Conservation (phyloP, 2,888 invertebrate species). For the Hermaeophaga mercurialis region DNA sequence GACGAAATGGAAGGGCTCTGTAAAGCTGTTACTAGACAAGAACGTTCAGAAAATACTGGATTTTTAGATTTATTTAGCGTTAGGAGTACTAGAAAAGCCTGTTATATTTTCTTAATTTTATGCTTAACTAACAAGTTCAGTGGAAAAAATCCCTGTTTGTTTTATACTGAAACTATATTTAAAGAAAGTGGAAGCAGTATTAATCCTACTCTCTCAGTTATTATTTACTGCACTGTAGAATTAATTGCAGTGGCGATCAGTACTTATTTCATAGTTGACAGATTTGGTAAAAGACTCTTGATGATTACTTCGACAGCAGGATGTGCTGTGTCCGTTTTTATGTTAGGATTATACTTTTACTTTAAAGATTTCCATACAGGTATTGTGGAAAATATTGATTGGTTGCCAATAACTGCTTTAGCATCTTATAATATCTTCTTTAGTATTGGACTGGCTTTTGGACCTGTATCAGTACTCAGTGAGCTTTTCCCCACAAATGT, state of each 20-base stretch:
- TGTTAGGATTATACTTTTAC: slow-evolving; percentile 57
- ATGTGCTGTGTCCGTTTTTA: slow-evolving; percentile 54
- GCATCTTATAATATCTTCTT: slow-evolving; percentile 60
- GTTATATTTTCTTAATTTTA: slow-evolving; percentile 65
- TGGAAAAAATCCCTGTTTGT: slow-evolving; percentile 67
- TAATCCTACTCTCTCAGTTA: slow-evolving; percentile 62
- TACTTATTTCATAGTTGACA: slow-evolving; percentile 64
- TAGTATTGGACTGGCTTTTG: slow-evolving; percentile 60
- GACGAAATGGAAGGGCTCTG: slow-evolving; percentile 56
- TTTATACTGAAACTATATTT: slow-evolving; percentile 69
- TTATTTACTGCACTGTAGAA: slow-evolving; percentile 65
- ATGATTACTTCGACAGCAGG: slow-evolving; percentile 62
- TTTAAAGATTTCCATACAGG: slow-evolving; percentile 54
- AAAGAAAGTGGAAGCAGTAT: slow-evolving; percentile 57
- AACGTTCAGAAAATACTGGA: slow-evolving; percentile 58
- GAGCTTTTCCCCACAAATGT: slow-evolving; percentile 64
- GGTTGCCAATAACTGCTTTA: slow-evolving; percentile 60
- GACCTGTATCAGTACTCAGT: slow-evolving; percentile 60
- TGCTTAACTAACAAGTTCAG: slow-evolving; percentile 68
- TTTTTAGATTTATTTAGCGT: slow-evolving; percentile 61
- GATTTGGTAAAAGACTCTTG: slow-evolving; percentile 67
- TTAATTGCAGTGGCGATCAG: slow-evolving; percentile 60
- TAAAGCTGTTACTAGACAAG: slow-evolving; percentile 52
- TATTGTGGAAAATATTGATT: slow-evolving; percentile 50
- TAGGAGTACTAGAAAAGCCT: slow-evolving; percentile 65